Evolutionary conservation across 2,888 invertebrate genomes (phyloP).

Genomic region (Linyphia triangularis): DNA sequence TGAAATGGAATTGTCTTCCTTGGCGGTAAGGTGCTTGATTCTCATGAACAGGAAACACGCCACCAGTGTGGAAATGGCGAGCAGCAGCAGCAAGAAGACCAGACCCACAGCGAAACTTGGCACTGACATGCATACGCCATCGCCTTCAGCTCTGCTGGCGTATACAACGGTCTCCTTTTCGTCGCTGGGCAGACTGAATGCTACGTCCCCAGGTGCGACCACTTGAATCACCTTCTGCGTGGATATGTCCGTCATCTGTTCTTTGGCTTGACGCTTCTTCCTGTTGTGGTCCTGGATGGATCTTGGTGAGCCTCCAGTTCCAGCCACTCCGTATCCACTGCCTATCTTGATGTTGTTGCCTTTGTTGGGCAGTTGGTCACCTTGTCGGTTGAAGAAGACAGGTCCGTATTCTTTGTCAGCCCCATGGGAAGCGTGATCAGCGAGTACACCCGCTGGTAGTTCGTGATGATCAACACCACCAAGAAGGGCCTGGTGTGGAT

Average conservation of each 20-base stretch:
- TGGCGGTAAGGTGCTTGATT: conserved; percentile 83
- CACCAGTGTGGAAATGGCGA: conserved; percentile 93
- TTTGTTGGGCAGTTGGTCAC: conserved; percentile 66
- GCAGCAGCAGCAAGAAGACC: conserved; percentile 92
- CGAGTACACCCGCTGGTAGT: neutral
- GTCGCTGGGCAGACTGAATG: conserved; percentile 86
- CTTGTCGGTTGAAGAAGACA: conserved; percentile 74
- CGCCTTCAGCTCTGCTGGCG: conserved; percentile 83
- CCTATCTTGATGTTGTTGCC: conserved; percentile 58
- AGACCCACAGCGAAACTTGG: conserved; percentile 95
- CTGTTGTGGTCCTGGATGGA: conserved; percentile 89
- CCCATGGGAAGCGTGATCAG: conserved; percentile 26
- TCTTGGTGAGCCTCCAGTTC: conserved; percentile 88
- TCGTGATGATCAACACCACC: conserved; percentile 23
- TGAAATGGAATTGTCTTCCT: conserved; percentile 72
- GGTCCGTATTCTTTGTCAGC: conserved; percentile 65
- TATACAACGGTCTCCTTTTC: conserved; percentile 85
- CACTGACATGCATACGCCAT: conserved; percentile 93
- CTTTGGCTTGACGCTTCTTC: conserved; percentile 62
- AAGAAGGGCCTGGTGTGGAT: conserved; percentile 57
- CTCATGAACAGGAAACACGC: conserved; percentile 95
- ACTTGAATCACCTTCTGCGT: conserved; percentile 81
- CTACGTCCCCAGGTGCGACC: conserved; percentile 81
- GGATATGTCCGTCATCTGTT: conserved; percentile 85
- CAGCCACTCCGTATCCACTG: conserved; percentile 66